These are phyloP conservation scores for Chorisops tibialis DNA, from an alignment of 2,888 invertebrate genomes.

Conservation along the genomic window DNA sequence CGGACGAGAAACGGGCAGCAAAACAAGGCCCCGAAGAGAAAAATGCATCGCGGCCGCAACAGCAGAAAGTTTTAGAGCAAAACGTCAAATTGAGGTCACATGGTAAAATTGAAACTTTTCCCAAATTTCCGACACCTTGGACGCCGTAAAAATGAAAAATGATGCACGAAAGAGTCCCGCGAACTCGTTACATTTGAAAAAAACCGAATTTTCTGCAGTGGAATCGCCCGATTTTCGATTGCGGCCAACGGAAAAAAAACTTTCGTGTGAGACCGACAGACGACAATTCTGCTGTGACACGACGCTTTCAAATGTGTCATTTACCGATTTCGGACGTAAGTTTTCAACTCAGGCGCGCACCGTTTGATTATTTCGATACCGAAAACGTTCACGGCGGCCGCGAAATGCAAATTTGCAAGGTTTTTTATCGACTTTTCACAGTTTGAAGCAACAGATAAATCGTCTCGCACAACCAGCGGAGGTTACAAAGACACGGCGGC, in stretches of 20 bases:
- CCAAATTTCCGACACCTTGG: not conserved
- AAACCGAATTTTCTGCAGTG: not conserved
- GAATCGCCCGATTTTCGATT: not conserved
- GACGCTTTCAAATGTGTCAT: slow-evolving; percentile 30
- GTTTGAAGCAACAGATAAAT: slow-evolving; percentile 32
- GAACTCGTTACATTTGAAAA: too few species aligned
- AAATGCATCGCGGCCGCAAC: slow-evolving; percentile 20
- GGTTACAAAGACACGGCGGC: slow-evolving; percentile 30
- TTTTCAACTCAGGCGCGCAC: not conserved
- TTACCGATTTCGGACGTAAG: not conserved
- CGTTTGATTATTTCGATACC: slow-evolving; percentile 7
- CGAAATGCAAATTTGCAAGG: not conserved
- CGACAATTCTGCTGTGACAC: slow-evolving; percentile 28
- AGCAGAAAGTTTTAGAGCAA: slow-evolving; percentile 36
- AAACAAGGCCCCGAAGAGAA: slow-evolving; percentile 27
- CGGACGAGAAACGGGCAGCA: slow-evolving; percentile 14
- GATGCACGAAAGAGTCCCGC: not conserved
- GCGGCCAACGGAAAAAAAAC: slow-evolving; percentile 6
- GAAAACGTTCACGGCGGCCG: not conserved
- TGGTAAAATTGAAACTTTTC: slow-evolving; percentile 38
- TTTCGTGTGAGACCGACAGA: slow-evolving; percentile 24
- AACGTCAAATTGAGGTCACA: slow-evolving; percentile 54
- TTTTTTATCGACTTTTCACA: slow-evolving; percentile 17
- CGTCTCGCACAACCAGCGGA: slow-evolving; percentile 26
- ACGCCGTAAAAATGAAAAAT: not conserved